A percentile compares a stretch with the other conserved stretches of the same genome.
phyloP scores from a whole-genome alignment of 2,797 vertebrate species.

The Pangasius krempfi region DNA sequence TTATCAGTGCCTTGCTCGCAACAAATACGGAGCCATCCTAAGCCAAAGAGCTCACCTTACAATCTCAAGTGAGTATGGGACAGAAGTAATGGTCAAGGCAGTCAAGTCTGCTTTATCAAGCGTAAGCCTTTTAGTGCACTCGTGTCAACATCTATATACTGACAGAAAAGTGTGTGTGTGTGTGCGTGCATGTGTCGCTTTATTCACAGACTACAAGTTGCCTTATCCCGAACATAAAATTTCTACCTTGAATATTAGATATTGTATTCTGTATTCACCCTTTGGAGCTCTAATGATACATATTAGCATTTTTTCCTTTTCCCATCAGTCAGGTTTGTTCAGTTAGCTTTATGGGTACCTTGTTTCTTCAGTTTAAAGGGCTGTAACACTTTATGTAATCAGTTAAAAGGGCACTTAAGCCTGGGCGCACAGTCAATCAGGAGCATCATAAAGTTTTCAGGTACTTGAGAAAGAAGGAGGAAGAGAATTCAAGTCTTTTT shows the following conservation, averaged over 20 bases:
- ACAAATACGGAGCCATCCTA: slow-evolving; percentile 93
- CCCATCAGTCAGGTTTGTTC: background rate
- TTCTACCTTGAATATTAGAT: background rate
- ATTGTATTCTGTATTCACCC: slow-evolving; percentile 24
- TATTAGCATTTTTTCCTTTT: background rate
- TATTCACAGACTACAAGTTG: background rate
- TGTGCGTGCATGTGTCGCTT: background rate
- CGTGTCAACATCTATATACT: background rate
- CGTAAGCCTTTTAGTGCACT: background rate
- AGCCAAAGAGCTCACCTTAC: slow-evolving; percentile 94
- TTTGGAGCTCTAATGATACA: background rate
- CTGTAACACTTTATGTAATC: slow-evolving; percentile 64
- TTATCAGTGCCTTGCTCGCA: slow-evolving; percentile 94
- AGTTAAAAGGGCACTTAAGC: slow-evolving; percentile 63
- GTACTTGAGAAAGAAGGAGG: slow-evolving; percentile 51
- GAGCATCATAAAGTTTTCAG: slow-evolving; percentile 70
- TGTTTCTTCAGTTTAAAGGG: slow-evolving; percentile 42
- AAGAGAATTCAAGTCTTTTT: slow-evolving; percentile 48
- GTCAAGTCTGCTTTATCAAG: background rate
- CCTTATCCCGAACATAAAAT: background rate
- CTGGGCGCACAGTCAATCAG: slow-evolving; percentile 62
- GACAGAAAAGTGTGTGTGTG: background rate
- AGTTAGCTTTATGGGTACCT: background rate
- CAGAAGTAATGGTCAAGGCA: background rate
- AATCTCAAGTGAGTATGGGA: slow-evolving; percentile 87